These are phyloP conservation scores for Geotrupes spiniger DNA, from an alignment of 2,888 invertebrate genomes.

Conservation along the genomic window DNA sequence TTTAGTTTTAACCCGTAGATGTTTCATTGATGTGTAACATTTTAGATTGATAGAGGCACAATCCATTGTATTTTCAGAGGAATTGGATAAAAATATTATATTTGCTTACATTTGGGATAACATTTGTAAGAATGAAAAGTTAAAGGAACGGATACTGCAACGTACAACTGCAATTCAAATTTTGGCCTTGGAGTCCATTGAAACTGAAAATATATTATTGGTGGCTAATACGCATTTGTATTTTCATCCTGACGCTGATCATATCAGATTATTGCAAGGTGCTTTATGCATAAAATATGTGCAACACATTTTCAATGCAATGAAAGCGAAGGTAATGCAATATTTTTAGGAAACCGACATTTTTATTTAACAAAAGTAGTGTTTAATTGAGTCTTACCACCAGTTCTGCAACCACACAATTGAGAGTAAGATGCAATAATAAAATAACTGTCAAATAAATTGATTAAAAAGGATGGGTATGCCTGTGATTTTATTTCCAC, in stretches of 20 bases:
- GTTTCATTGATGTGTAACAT: conserved; percentile 20
- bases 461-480: too few species aligned
- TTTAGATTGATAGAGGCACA: conserved; percentile 55
- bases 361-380: conserved; percentile 36
- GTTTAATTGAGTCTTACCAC: too few species aligned
- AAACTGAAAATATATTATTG: conserved; percentile 60
- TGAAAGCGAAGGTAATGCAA: conserved; percentile 47
- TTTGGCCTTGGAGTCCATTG: conserved; percentile 56
- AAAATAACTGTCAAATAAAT: too few species aligned
- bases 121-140: conserved; percentile 57
- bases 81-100: conserved; percentile 53
- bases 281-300: conserved; percentile 71
- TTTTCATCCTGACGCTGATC: conserved; percentile 89
- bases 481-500: too few species aligned
- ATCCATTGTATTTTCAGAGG: conserved; percentile 60
- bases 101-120: conserved; percentile 61
- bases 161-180: conserved; percentile 69
- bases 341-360: conserved; percentile 18
- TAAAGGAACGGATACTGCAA: conserved; percentile 59
- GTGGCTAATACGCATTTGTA: conserved; percentile 89
- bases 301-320: conserved; percentile 54
- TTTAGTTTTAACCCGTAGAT: conserved; percentile 12
- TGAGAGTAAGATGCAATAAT: too few species aligned
- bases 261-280: conserved; percentile 83
- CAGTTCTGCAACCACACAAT: neutral